Base-by-base conservation (phyloP, 35 echinoderm and acorn worm species). In the Lytechinus variegatus region DNA sequence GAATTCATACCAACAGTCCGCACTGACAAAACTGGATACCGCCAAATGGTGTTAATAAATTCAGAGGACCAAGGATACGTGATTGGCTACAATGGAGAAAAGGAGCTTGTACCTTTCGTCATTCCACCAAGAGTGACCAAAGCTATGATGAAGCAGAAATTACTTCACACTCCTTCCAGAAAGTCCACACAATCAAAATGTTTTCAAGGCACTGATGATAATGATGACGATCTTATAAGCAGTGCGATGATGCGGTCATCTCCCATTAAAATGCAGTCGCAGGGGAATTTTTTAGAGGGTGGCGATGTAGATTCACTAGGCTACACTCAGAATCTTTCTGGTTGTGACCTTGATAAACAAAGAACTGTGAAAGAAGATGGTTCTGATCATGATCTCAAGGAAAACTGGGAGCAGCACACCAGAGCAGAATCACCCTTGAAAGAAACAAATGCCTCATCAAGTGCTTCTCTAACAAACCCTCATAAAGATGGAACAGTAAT, bases 21-120 rank as follows among this genome's bases (percentile, higher is more conserved):
- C 52, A 55, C 57, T 11, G 92, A 93, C 92, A 57, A 93, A 55
- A 56, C 92, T 57, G 92, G 92, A 93, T 55, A 93, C 57, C 92
- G 92, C 13, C 92, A 93, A 10, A 27, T 57, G 14, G 92, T 93
- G 21, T 10, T 93, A 44, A 33, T 27, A 54, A 93, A 93, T 93
- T 2, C 53, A 54, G 57, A 55, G 10, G 54, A 54, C 14, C 92
- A 93, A 55, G 13, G 27, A 53, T 93, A 93, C 7, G 14, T 93
- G 10, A 6, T 93, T 55, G 92, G 92, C 28, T 14, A 53, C 27
- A 44, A 93, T 57, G 92, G 53, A 6, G 53, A 93, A 24, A 19
- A 19, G 5, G 52, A 93, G 11, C 54, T 93, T 54, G 92, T 93
- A 10, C 52, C 88, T 54, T 44, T 52, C 52, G 14, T 5, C 88